Evolutionary conservation across 2,888 invertebrate genomes (phyloP), one percentile per base, ranked within the genome.

Genomic region (Loripinus fragilis): DNA sequence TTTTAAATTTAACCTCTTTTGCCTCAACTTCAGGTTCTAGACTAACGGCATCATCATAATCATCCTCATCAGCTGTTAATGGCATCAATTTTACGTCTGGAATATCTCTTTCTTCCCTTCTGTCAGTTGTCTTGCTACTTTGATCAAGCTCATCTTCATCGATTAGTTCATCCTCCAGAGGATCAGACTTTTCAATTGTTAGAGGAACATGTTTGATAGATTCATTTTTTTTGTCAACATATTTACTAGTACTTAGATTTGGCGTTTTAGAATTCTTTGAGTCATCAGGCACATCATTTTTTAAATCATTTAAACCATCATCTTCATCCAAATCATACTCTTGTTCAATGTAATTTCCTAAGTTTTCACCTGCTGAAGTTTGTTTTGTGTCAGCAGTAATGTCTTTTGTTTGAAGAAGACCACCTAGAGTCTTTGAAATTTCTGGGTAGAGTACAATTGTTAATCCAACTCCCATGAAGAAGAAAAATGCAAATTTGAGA

Each of bases 401-500:
- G 30, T 33, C 60, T 10, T 25, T 52, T 52, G 52, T 52, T 25
- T 52, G 23, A 33, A 17, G 30, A 17, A 60, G 3, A 10, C 60
- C 60, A 33, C 15, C 60, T 10, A 60, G 60, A 1, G 17, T 33
- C 23, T 30, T 33, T 42, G 76, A 76, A 15, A 78, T 55, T n/a
- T 69, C 60, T 30, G 83, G 83, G 66, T 83, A 83, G 3, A 80
- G 25, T 25, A 81, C 17, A 17, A 78, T 52, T 20, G 80, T 80
- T 52, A 83, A 65, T 25, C 68, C 74, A 5, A 83, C 71, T 66
- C 80, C 83, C 83, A 83, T 76, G 7, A 80, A 60, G 33, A 83
- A 80, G 78, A 83, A 83, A 60, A 81, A 76, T 12, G 70, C 76
- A 73, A 76, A 83, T 45, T 83, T 83, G 48, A 75, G 78, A 10